These are phyloP conservation scores for Vespertilio murinus DNA, from an alignment of 2,797 vertebrate species.

Conservation along the genomic window DNA sequence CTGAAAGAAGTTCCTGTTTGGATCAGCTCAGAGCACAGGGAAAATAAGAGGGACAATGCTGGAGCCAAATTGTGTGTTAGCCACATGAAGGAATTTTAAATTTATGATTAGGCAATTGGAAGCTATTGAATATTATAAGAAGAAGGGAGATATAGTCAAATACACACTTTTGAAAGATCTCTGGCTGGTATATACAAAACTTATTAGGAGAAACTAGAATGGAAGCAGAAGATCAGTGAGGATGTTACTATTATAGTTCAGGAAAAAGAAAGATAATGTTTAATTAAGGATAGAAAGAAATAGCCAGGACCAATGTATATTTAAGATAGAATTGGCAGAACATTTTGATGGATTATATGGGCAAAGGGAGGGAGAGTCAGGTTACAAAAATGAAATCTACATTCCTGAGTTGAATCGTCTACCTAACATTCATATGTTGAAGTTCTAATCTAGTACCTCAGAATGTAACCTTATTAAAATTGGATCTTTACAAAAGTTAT, in stretches of 20 bases:
- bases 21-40: not conserved
- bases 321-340: not conserved
- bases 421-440: not conserved
- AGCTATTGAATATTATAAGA: slow-evolving; percentile 40
- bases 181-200: not conserved
- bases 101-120: slow-evolving; percentile 35
- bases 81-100: slow-evolving; percentile 40
- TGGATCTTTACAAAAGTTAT: not conserved
- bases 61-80: not conserved
- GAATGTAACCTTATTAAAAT: not conserved
- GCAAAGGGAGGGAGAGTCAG: not conserved
- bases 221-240: not conserved
- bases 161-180: slow-evolving; percentile 3
- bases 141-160: slow-evolving; percentile 35
- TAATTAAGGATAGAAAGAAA: not conserved
- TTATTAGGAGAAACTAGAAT: not conserved
- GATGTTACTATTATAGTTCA: not conserved
- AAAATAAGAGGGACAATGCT: not conserved
- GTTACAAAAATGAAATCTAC: not conserved
- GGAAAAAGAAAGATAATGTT: not conserved
- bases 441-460: not conserved
- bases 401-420: not conserved
- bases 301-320: not conserved
- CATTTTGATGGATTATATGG: not conserved
- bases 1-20: slow-evolving; percentile 42